Base-by-base conservation (phyloP, 2,888 invertebrate species). In the Anoplius nigerrimus region DNA sequence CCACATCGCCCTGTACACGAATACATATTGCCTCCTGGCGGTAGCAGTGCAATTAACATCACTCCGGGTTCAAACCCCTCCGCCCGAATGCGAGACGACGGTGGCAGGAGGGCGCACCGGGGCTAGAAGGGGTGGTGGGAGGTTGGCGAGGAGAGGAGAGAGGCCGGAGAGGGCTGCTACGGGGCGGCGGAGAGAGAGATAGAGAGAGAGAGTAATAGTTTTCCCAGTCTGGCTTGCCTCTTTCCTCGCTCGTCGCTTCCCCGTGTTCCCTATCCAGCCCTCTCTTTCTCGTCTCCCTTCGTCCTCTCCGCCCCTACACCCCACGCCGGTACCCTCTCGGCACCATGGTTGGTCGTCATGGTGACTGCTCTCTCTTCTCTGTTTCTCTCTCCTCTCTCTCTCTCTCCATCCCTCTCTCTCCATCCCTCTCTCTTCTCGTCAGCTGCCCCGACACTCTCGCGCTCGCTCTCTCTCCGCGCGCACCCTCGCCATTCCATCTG, bases 21-120 rank as follows among this genome's bases (percentile, higher is more conserved):
- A 75, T 80, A 80, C 80, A 78, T 80, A 81, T 80, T 79, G 81
- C 79, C 72, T 80, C 65, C 79, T 78, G 72, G 76, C 79, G 68
- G 82, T 81, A 78, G 81, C 82, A 67, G 77, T 73, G 81, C 81
- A 81, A 81, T 81, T 81, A 81, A 81, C 81, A 81, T 81, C 82
- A 79, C 82, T 81, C 80, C 65, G 58, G 66, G 69, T 73, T 82
- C 76, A 75, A 82, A 76, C 78, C 34, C 78, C 76, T 74, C 80
- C 65, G 54, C 59, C 73, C 34, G 68, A 64, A 71, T 70, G 61
- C 63, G 61, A 34, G 34, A 34, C 34, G 34, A 34, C 34, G 34
- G 34, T 34, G 11, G 34, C 8, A 34, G 34, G 34, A 6, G 53
- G 69, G 70, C 69, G 71, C 69, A 72, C 69, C 58, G 66, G 22